phyloP scores from a whole-genome alignment of 2,113 vertebrate species.

The Podiceps cristatus region DNA sequence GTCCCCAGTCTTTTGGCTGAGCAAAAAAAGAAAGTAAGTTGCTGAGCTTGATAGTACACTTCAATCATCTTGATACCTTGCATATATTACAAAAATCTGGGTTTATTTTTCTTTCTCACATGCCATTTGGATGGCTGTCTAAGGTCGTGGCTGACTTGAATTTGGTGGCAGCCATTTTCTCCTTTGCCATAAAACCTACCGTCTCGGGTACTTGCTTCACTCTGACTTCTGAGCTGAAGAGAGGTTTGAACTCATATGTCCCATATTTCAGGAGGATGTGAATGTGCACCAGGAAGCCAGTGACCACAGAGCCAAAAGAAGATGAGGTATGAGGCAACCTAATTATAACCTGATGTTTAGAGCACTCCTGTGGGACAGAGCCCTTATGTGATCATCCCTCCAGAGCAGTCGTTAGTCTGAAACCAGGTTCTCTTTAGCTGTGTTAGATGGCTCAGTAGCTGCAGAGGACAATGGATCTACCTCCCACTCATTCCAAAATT shows the following conservation, averaged over 20 bases:
- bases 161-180: not conserved
- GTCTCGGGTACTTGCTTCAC: not conserved
- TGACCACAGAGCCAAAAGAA: not conserved
- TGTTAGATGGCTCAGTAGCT: not conserved
- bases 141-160: not conserved
- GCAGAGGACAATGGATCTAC: not conserved
- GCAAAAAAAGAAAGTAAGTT: not conserved
- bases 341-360: not conserved
- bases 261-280: not conserved
- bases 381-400: rapidly evolving
- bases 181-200: not conserved
- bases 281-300: not conserved
- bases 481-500: not conserved
- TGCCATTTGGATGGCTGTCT: not conserved
- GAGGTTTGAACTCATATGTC: not conserved
- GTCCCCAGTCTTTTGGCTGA: not conserved
- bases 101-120: rapidly evolving
- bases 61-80: not conserved
- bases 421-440: not conserved
- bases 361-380: not conserved
- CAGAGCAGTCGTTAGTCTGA: not conserved
- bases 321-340: not conserved
- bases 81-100: not conserved
- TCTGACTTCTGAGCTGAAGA: not conserved
- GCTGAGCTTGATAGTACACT: not conserved